phyloP scores from a whole-genome alignment of 2,113 vertebrate species.

The Brachypteracias leptosomus region DNA sequence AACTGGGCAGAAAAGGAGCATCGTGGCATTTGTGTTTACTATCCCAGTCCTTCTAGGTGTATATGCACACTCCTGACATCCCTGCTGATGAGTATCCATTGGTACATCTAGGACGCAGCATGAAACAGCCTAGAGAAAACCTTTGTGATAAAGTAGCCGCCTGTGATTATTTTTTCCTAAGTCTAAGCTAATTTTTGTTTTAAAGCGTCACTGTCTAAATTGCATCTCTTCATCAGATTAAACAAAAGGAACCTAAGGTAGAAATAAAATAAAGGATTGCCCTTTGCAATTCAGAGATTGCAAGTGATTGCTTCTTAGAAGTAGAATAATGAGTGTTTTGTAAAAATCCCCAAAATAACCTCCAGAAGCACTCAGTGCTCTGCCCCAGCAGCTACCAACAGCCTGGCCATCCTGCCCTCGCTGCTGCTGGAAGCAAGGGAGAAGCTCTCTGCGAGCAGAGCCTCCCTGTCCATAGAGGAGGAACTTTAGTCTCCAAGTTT shows the following conservation, averaged over 20 bases:
- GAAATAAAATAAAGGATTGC: background rate
- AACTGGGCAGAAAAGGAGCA: background rate
- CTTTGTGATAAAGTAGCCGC: background rate
- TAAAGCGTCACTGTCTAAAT: background rate
- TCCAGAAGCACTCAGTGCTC: background rate
- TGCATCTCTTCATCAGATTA: background rate
- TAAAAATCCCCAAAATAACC: background rate
- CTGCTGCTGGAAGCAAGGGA: background rate
- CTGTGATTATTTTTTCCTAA: background rate
- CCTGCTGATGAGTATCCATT: background rate
- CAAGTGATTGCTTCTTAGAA: background rate
- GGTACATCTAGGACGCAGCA: background rate
- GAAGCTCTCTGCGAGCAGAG: background rate
- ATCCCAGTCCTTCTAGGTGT: background rate
- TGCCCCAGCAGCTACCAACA: background rate
- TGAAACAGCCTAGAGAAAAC: background rate
- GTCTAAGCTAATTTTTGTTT: background rate
- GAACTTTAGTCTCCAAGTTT: background rate
- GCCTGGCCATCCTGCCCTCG: background rate
- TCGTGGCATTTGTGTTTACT: background rate
- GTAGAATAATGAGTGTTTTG: background rate
- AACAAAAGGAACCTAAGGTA: background rate
- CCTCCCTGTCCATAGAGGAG: accelerated
- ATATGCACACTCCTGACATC: accelerated
- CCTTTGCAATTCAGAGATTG: background rate